Conservation (phyloP, 2,888 invertebrate species). For the Sarcophaga rosellei region DNA sequence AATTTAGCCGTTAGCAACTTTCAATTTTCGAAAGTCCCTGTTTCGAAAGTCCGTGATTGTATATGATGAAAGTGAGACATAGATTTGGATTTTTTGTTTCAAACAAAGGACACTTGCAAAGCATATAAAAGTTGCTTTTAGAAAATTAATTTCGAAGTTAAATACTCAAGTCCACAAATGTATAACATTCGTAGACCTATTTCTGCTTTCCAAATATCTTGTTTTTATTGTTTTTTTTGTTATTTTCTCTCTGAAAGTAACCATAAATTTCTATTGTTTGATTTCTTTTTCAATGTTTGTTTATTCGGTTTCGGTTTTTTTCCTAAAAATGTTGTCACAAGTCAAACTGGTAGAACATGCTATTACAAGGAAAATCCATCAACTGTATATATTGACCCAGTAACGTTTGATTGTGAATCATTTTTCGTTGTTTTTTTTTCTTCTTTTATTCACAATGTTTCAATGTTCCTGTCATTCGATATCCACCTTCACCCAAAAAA, state of each 20-base stretch:
- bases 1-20: too few relatives aligned
- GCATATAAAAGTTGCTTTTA: too few relatives aligned
- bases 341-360: background rate
- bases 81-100: too few relatives aligned
- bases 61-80: too few relatives aligned
- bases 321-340: background rate
- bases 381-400: conserved; percentile 56
- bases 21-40: too few relatives aligned
- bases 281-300: background rate
- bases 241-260: background rate
- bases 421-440: conserved; percentile 7
- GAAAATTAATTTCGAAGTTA: too few relatives aligned
- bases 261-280: background rate
- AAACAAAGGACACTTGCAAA: too few relatives aligned
- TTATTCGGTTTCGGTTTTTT: background rate
- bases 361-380: conserved; percentile 63
- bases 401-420: conserved; percentile 39
- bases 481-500: conserved; percentile 42
- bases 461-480: conserved; percentile 34
- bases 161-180: too few relatives aligned
- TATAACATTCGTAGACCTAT: too few relatives aligned
- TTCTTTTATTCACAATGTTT: conserved; percentile 11
- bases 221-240: background rate
- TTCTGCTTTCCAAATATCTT: too few relatives aligned
- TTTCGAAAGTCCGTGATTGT: too few relatives aligned